A percentile compares a stretch with the other conserved stretches of the same genome.
phyloP scores from a whole-genome alignment of 2,113 vertebrate genomes.

The Pseudopipra pipra region DNA sequence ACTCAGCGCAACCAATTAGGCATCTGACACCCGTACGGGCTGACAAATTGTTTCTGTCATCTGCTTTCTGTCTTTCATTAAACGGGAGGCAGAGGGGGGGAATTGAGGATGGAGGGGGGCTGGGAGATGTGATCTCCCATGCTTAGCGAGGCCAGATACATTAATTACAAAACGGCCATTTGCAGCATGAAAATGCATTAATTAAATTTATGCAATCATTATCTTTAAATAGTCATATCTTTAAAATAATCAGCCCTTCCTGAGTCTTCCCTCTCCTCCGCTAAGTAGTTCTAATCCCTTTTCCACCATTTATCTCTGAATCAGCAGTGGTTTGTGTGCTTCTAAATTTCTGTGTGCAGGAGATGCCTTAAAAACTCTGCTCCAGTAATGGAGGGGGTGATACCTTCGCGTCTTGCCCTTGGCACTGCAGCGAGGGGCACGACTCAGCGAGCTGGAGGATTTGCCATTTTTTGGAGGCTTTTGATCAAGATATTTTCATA shows the following conservation, averaged over 20 bases:
- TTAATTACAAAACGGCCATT: conserved; percentile 90
- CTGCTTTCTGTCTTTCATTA: conserved; percentile 94
- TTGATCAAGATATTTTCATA: background rate
- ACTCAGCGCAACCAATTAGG: conserved; percentile 90
- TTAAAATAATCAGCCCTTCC: conserved; percentile 82
- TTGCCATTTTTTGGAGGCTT: background rate
- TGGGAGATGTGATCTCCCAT: conserved; percentile 78
- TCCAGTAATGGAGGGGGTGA: background rate
- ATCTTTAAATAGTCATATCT: conserved; percentile 99
- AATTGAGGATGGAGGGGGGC: background rate
- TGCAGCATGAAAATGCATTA: conserved; percentile 97
- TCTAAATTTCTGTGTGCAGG: background rate
- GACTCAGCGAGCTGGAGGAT: background rate
- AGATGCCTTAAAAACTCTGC: background rate
- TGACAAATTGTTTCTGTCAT: conserved; percentile 92
- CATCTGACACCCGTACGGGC: conserved; percentile 85
- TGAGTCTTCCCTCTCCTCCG: conserved; percentile 57
- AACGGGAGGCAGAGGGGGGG: conserved; percentile 50
- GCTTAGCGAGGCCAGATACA: conserved; percentile 83
- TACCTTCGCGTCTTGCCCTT: background rate
- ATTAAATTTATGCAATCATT: conserved; percentile 99
- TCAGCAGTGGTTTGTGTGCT: conserved; percentile 22
- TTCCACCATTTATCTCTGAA: conserved; percentile 58
- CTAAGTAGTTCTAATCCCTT: conserved; percentile 71
- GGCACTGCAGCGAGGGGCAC: background rate